phyloP scores from a whole-genome alignment of 2,888 invertebrate genomes.

The Mesorhabditis belari region DNA sequence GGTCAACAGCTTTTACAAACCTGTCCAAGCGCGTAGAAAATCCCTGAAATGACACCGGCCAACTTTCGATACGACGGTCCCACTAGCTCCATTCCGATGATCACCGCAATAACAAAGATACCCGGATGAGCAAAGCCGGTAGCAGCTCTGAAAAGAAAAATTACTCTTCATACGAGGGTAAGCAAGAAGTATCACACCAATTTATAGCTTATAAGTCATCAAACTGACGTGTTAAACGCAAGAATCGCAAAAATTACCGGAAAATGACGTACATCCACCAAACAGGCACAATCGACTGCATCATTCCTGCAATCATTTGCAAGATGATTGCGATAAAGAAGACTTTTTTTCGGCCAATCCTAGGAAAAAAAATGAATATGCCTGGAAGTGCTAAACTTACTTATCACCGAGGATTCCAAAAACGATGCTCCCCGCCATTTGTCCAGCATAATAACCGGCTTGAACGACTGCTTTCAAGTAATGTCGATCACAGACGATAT shows the following conservation, averaged over 20 bases:
- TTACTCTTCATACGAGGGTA: too few relatives aligned
- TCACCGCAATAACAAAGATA: slow-evolving; percentile 72
- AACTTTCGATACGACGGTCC: slow-evolving; percentile 54
- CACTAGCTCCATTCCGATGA: slow-evolving; percentile 60
- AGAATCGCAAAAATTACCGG: slow-evolving; percentile 15
- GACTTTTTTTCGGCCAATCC: slow-evolving; percentile 71
- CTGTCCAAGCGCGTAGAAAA: slow-evolving; percentile 55
- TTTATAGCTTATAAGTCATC: too few relatives aligned
- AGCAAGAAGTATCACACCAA: too few relatives aligned
- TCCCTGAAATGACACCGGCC: slow-evolving; percentile 54
- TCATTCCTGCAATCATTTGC: slow-evolving; percentile 68
- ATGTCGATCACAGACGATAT: slow-evolving; percentile 45
- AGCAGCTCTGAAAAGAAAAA: slow-evolving; percentile 64
- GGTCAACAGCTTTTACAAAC: too few relatives aligned
- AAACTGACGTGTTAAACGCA: too few relatives aligned
- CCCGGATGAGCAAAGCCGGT: slow-evolving; percentile 74
- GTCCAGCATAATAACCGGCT: slow-evolving; percentile 50
- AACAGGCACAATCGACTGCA: slow-evolving; percentile 68
- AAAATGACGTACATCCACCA: slow-evolving; percentile 66
- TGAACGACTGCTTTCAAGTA: slow-evolving; percentile 48
- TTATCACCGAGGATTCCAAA: slow-evolving; percentile 51
- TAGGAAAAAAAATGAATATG: slow-evolving; percentile 51
- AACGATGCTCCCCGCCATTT: slow-evolving; percentile 50
- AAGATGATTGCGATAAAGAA: slow-evolving; percentile 69
- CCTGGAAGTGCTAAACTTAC: slow-evolving; percentile 11